A percentile compares a stretch with the other conserved stretches of the same genome.
These are phyloP conservation scores for Spongilla lacustris DNA, from an alignment of 37 sponge, comb jelly and placozoan genomes.

Conservation along the genomic window DNA sequence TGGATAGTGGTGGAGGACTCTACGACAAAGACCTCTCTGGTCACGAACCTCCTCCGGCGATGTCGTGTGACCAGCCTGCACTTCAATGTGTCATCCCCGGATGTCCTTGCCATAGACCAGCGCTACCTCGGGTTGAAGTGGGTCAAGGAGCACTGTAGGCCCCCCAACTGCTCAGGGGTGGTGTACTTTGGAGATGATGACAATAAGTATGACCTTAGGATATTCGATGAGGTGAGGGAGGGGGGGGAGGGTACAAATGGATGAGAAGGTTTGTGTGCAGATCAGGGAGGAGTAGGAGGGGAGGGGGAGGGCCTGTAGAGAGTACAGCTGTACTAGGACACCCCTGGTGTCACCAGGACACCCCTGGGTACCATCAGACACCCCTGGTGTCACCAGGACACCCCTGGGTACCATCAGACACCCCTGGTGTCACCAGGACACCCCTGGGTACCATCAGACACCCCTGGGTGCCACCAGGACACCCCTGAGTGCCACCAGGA, in stretches of 20 bases:
- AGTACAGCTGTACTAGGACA: no score
- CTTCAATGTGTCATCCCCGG: constrained; percentile 6
- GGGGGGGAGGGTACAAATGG: no score
- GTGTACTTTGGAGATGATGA: constrained; percentile 97
- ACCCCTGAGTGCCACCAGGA: no score
- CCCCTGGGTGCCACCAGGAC: no score
- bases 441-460: no score
- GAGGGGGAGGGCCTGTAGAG: no score
- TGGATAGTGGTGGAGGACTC: constrained; percentile 81
- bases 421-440: no score
- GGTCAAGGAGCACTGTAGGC: constrained; percentile 30
- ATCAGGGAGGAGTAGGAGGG: not conserved
- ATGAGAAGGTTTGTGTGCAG: no score
- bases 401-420: no score
- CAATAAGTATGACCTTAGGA: constrained; percentile 76
- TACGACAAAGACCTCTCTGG: constrained; percentile 42
- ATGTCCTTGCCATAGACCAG: constrained; percentile 56
- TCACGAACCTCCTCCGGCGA: constrained; percentile 25
- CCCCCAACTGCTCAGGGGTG: constrained; percentile 48
- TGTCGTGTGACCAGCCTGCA: constrained; percentile 12
- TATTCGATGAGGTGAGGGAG: constrained; percentile 85
- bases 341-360: no score
- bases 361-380: no score
- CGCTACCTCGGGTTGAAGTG: constrained; percentile 72
- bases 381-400: no score